phyloP scores from a whole-genome alignment of 2,797 vertebrate genomes.

The Nothura maculosa region DNA sequence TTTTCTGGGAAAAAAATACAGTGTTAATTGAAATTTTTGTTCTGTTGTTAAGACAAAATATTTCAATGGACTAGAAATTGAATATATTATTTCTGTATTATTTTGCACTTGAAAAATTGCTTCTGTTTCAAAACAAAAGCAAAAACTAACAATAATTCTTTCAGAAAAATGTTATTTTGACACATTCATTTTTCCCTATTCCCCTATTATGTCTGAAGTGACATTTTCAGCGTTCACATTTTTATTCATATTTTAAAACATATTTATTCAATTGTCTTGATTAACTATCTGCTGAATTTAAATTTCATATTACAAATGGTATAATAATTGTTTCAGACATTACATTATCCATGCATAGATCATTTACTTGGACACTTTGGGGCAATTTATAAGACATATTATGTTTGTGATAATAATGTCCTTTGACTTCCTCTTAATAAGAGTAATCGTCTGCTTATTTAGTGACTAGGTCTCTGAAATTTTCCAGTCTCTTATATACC shows the following conservation, averaged over 20 bases:
- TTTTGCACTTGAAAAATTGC: background rate
- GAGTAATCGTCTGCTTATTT: slow-evolving; percentile 7
- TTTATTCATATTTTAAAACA: background rate
- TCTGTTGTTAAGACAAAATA: background rate
- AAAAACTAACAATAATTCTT: background rate
- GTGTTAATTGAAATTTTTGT: background rate
- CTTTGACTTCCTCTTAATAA: background rate
- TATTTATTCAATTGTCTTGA: background rate
- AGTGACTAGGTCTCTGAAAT: background rate
- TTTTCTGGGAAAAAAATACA: background rate
- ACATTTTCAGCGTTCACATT: background rate
- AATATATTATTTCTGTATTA: background rate
- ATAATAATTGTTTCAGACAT: background rate
- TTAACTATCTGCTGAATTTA: background rate
- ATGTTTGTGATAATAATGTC: background rate
- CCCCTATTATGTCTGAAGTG: background rate
- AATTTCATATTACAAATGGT: background rate
- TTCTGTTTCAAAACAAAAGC: background rate
- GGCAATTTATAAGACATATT: background rate
- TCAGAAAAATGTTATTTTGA: background rate
- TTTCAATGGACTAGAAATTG: background rate
- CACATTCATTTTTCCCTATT: accelerated
- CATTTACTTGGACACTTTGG: background rate
- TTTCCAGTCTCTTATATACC: background rate
- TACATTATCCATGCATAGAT: background rate